These are phyloP conservation scores for Nycticorax nycticorax DNA, from an alignment of 2,113 vertebrate genomes.

Conservation along the genomic window DNA sequence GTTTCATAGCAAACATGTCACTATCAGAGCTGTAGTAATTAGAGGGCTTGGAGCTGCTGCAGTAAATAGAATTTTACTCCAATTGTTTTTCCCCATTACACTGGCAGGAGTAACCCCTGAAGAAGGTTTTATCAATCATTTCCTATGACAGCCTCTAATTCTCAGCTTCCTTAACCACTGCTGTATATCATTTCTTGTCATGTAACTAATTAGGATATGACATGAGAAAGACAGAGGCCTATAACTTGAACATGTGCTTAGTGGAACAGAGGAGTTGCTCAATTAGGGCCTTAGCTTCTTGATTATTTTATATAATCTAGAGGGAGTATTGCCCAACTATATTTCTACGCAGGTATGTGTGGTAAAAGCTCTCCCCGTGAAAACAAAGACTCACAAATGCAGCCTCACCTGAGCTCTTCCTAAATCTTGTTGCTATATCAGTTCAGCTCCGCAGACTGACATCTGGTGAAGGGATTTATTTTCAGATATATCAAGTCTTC, in stretches of 20 bases:
- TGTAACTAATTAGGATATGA: neutral
- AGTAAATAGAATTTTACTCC: constrained; percentile 18
- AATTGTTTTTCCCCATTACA: neutral
- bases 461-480: neutral
- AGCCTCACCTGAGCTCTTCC: neutral
- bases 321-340: neutral
- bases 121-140: constrained; percentile 17
- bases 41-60: neutral
- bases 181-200: neutral
- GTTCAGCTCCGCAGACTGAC: neutral
- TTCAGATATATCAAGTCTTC: neutral
- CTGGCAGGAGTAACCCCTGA: neutral
- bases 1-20: neutral
- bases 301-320: neutral
- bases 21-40: neutral
- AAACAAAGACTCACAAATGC: neutral
- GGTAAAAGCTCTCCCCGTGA: neutral
- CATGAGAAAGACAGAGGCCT: neutral
- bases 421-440: neutral
- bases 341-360: neutral
- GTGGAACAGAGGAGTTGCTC: neutral
- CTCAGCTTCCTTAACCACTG: neutral
- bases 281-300: neutral
- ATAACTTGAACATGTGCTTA: neutral
- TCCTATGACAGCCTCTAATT: neutral